Conservation (phyloP, 2,113 vertebrate genomes). For the Lamprotornis superbus region DNA sequence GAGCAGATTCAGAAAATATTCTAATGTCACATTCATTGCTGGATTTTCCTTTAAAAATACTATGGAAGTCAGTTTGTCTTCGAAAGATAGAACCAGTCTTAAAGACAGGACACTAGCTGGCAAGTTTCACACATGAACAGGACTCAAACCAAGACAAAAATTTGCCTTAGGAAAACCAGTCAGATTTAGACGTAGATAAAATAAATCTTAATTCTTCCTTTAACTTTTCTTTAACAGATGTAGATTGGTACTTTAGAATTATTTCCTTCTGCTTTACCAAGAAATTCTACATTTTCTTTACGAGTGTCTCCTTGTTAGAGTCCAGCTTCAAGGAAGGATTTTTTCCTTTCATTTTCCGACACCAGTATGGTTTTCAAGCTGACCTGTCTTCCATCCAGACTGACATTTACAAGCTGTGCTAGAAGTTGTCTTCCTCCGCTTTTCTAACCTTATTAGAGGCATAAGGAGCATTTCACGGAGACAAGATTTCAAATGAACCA, state of each 20-base stretch:
- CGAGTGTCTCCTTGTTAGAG: background rate
- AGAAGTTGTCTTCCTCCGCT: slow-evolving; percentile 36
- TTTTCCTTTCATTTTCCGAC: slow-evolving; percentile 47
- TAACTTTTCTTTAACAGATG: background rate
- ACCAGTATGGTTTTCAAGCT: background rate
- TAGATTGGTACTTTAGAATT: background rate
- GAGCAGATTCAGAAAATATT: background rate
- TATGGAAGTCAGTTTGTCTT: background rate
- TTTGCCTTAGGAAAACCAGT: background rate
- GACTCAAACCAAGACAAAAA: background rate
- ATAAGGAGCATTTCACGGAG: slow-evolving; percentile 51
- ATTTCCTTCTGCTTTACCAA: background rate
- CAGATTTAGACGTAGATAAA: background rate
- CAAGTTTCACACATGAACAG: background rate
- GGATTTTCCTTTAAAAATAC: background rate
- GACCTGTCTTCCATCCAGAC: slow-evolving; percentile 51
- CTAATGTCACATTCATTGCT: background rate
- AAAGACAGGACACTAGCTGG: background rate
- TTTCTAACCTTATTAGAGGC: slow-evolving; percentile 57
- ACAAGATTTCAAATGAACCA: slow-evolving; percentile 54
- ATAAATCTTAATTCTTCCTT: background rate
- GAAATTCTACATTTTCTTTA: background rate
- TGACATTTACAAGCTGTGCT: slow-evolving; percentile 68
- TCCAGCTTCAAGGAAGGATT: background rate
- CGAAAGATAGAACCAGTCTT: background rate